Percentiles rank a stretch among this genome's conserved stretches.
phyloP scores from a whole-genome alignment of 1,140 invertebrate genomes.

The Nephila pilipes region DNA sequence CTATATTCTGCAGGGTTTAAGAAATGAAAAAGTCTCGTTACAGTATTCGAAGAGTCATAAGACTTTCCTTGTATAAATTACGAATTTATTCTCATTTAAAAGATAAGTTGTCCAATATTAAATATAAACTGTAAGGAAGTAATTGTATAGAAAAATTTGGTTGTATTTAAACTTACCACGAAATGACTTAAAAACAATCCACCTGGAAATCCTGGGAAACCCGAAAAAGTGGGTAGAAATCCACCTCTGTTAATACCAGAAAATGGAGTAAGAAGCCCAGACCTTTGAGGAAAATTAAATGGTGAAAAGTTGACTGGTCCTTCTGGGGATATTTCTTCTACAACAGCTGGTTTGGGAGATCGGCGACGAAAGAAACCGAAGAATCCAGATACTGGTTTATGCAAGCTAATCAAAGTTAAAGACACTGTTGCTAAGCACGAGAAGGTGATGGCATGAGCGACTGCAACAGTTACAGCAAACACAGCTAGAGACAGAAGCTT shows the following conservation, averaged over 20 bases:
- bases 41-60: too few relatives aligned
- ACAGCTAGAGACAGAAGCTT: neutral
- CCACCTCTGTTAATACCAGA: neutral
- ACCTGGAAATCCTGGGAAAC: neutral
- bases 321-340: neutral
- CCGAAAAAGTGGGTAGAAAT: neutral
- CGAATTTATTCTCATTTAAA: too few relatives aligned
- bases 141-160: neutral
- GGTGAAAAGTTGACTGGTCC: neutral
- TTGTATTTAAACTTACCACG: neutral
- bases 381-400: conserved; percentile 33
- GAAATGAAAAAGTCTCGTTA: too few relatives aligned
- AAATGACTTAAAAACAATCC: neutral
- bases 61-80: too few relatives aligned
- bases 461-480: neutral
- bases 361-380: conserved; percentile 65
- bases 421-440: neutral
- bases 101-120: too few relatives aligned
- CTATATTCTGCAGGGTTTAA: too few relatives aligned
- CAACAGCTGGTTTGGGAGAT: neutral
- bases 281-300: neutral
- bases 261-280: neutral
- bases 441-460: neutral
- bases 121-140: too few relatives aligned
- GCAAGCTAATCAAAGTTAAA: neutral